These are phyloP conservation scores for Falco naumanni DNA, from an alignment of 2,797 vertebrate species.

Conservation along the genomic window DNA sequence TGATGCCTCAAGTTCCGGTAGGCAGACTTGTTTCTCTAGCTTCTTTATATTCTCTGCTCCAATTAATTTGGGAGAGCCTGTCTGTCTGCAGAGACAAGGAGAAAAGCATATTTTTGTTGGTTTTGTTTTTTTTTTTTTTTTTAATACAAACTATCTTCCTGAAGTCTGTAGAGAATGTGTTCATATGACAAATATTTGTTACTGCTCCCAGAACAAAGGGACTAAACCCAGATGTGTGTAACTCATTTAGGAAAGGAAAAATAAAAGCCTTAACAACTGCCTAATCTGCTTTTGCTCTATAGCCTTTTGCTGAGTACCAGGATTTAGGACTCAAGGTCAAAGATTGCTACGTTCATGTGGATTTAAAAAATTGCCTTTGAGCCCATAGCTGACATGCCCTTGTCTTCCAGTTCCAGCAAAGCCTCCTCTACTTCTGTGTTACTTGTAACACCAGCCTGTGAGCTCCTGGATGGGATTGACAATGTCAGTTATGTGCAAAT, in stretches of 20 bases:
- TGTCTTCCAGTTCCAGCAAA: neutral
- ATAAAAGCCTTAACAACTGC: neutral
- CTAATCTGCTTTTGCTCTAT: neutral
- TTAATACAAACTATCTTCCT: neutral
- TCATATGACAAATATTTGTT: neutral
- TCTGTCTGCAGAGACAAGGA: neutral
- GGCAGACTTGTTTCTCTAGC: conserved; percentile 33
- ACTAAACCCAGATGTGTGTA: neutral
- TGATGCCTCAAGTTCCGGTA: neutral
- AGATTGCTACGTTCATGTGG: neutral
- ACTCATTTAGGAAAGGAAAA: rapidly evolving
- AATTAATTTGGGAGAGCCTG: neutral
- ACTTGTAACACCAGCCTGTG: neutral
- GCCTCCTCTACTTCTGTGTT: neutral
- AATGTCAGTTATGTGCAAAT: neutral
- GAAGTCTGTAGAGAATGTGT: neutral
- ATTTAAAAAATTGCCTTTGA: neutral
- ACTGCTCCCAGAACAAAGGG: neutral
- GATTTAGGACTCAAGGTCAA: neutral
- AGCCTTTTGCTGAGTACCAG: neutral
- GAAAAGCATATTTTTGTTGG: neutral
- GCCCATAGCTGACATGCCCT: neutral
- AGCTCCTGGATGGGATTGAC: neutral
- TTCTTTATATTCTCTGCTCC: conserved; percentile 37
- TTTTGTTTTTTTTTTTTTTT: neutral